Evolutionary conservation across 2,797 vertebrate genomes (phyloP).

Genomic region (Glossophaga mutica): DNA sequence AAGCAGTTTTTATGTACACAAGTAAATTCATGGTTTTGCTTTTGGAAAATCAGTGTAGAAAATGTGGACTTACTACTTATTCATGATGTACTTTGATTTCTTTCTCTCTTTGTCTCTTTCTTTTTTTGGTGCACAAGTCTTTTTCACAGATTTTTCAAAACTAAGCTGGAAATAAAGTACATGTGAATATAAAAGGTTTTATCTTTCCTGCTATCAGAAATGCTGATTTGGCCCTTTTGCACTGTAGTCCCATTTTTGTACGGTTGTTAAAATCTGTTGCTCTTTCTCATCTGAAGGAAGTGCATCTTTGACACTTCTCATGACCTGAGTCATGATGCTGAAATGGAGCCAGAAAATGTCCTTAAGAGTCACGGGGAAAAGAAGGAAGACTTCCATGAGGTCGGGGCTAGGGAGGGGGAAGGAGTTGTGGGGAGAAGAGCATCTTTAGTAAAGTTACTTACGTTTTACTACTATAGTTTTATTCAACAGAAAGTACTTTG

Average conservation of each 20-base stretch:
- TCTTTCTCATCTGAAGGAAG: conserved; percentile 88
- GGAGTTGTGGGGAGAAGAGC: conserved; percentile 54
- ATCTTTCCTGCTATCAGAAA: conserved; percentile 76
- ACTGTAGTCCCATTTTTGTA: conserved; percentile 75
- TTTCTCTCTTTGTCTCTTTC: background rate
- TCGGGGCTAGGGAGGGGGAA: background rate
- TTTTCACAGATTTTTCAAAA: conserved; percentile 69
- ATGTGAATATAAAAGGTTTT: conserved; percentile 75
- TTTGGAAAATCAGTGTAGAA: conserved; percentile 29
- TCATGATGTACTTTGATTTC: background rate
- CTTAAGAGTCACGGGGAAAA: conserved; percentile 81
- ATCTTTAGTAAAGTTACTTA: conserved; percentile 65
- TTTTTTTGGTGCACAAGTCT: conserved; percentile 38
- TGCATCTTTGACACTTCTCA: conserved; percentile 92
- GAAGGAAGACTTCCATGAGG: conserved; percentile 72
- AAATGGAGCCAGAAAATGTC: conserved; percentile 84
- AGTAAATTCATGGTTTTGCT: background rate
- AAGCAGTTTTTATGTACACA: background rate
- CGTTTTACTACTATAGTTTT: conserved; percentile 62
- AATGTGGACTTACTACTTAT: conserved; percentile 1
- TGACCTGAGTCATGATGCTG: conserved; percentile 87
- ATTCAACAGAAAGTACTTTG: conserved; percentile 68
- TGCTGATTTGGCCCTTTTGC: conserved; percentile 78
- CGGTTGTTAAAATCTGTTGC: conserved; percentile 82
- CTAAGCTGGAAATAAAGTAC: conserved; percentile 77